A percentile compares a stretch with the other conserved stretches of the same genome.
These are phyloP conservation scores for Andrena camellia DNA, from an alignment of 2,888 invertebrate genomes.

Conservation along the genomic window DNA sequence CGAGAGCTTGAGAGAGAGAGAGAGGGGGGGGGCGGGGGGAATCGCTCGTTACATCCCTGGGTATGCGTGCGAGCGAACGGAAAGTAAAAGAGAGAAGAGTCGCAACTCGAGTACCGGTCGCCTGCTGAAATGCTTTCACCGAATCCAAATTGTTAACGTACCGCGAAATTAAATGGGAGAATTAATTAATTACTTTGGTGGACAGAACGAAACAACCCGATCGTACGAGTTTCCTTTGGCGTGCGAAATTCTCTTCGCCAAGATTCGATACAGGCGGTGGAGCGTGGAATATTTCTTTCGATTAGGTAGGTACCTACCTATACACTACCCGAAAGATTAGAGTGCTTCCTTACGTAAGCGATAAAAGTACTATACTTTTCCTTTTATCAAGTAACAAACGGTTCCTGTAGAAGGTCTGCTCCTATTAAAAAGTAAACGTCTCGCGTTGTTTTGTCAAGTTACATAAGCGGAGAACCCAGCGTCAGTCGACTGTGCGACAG, in stretches of 20 bases:
- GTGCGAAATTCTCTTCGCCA: too few species aligned
- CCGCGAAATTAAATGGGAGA: not conserved
- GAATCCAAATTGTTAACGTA: not conserved
- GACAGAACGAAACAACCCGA: not conserved
- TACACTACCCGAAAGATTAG: not conserved
- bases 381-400: not conserved
- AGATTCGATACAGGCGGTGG: too few species aligned
- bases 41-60: not conserved
- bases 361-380: constrained; percentile 15
- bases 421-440: constrained; percentile 21
- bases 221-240: too few species aligned
- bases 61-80: not conserved
- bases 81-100: constrained; percentile 5
- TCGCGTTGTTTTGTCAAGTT: constrained; percentile 35
- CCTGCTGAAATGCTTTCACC: not conserved
- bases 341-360: constrained; percentile 2
- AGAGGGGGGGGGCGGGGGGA: too few species aligned
- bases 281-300: too few species aligned
- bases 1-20: too few species aligned
- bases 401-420: not conserved
- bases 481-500: constrained; percentile 7
- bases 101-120: not conserved
- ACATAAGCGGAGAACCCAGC: constrained; percentile 28
- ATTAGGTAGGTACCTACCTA: not conserved
- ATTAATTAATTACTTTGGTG: too few species aligned